Percentiles rank a stretch among this genome's conserved stretches.
Conservation (phyloP, 2,113 vertebrate genomes). For the Theristicus caerulescens region DNA sequence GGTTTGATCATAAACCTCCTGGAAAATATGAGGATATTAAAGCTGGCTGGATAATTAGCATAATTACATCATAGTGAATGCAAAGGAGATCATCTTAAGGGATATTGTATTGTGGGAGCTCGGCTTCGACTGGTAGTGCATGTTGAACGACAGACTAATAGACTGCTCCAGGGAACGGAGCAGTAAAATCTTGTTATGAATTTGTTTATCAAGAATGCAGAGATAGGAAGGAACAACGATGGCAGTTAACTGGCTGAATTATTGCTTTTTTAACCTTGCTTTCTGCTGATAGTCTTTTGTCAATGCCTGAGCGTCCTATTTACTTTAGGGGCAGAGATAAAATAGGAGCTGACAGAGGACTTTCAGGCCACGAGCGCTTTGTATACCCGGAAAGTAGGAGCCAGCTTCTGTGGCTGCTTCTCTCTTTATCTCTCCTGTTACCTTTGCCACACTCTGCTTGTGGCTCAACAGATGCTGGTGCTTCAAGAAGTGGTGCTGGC, state of each 20-base stretch:
- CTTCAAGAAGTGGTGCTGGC: background rate
- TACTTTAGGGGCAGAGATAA: background rate
- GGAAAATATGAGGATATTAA: conserved; percentile 36
- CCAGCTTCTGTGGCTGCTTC: background rate
- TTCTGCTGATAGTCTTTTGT: background rate
- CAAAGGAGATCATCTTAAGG: conserved; percentile 46
- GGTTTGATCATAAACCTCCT: conserved; percentile 39
- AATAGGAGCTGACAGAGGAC: background rate
- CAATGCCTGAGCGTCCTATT: background rate
- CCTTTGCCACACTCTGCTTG: background rate
- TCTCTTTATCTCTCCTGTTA: background rate
- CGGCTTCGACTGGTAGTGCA: background rate
- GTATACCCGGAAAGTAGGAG: background rate
- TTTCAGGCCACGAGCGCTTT: fast-evolving
- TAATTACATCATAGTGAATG: conserved; percentile 34
- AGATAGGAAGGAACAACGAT: background rate
- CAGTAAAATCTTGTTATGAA: conserved; percentile 35
- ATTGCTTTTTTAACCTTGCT: conserved; percentile 36
- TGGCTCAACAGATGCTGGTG: background rate
- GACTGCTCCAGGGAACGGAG: conserved; percentile 11
- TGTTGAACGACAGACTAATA: conserved; percentile 34
- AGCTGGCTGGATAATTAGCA: conserved; percentile 43
- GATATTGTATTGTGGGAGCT: conserved; percentile 16
- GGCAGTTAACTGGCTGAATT: conserved; percentile 37
- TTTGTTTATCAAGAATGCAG: conserved; percentile 43